Percentiles rank a stretch among this genome's conserved stretches.
Evolutionary conservation across 2,797 vertebrate genomes (phyloP).

Genomic region (Crocidura indochinensis): DNA sequence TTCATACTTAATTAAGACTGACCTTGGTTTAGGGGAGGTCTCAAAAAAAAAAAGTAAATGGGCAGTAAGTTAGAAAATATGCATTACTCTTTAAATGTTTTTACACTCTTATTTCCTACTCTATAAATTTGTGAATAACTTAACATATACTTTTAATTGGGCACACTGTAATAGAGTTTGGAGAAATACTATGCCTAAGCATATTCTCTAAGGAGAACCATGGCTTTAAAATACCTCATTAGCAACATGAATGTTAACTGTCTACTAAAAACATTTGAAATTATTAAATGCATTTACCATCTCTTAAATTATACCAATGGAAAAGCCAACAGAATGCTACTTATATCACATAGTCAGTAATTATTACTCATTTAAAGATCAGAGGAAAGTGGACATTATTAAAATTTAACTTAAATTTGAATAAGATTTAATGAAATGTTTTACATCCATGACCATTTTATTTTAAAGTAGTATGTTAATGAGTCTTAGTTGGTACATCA

Average conservation of each 20-base stretch:
- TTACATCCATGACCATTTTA: background rate
- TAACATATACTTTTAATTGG: conserved; percentile 9
- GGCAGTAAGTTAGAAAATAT: background rate
- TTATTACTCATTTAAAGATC: background rate
- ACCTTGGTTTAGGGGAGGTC: background rate
- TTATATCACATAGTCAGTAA: background rate
- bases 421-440: conserved; percentile 56
- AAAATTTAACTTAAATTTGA: conserved; percentile 19
- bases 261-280: conserved; percentile 64
- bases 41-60: background rate
- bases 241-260: conserved; percentile 52
- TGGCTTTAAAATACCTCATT: conserved; percentile 64
- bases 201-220: conserved; percentile 52
- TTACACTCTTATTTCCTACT: no score
- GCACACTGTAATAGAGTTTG: conserved; percentile 38
- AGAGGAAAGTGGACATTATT: background rate
- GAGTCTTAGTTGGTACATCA: background rate
- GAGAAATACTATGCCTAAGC: conserved; percentile 65
- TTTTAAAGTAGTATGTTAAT: background rate
- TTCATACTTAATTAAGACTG: background rate
- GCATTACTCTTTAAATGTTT: no score
- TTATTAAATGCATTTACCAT: conserved; percentile 56
- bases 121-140: background rate
- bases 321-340: background rate
- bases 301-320: conserved; percentile 57